These are phyloP conservation scores for Lacerta bilineata DNA, from an alignment of 2,797 vertebrate genomes.

Conservation along the genomic window DNA sequence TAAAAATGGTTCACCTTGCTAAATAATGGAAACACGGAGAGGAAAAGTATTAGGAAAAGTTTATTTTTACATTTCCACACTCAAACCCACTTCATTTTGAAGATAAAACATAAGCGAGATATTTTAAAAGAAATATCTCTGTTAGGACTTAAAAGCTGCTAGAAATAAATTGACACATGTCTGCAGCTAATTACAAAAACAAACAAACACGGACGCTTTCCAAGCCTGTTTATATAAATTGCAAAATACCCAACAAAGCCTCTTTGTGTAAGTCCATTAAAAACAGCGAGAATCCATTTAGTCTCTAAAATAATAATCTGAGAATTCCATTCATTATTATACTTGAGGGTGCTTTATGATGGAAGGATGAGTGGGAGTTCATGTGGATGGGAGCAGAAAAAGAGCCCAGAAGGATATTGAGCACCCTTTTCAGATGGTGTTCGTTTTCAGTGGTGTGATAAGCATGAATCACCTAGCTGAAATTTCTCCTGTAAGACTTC, in stretches of 20 bases:
- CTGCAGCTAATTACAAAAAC: slow-evolving; percentile 39
- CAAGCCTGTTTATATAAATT: slow-evolving; percentile 57
- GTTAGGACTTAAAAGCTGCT: slow-evolving; percentile 31
- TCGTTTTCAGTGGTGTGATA: slow-evolving; percentile 65
- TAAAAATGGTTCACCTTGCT: not conserved
- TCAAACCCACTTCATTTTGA: slow-evolving; percentile 8
- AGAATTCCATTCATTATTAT: slow-evolving; percentile 66
- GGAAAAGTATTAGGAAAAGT: not conserved
- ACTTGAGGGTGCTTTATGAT: slow-evolving; percentile 59
- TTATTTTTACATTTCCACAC: not conserved
- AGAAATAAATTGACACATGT: slow-evolving; percentile 54
- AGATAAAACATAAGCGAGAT: not conserved
- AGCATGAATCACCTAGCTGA: slow-evolving; percentile 32
- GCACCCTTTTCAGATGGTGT: slow-evolving; percentile 50
- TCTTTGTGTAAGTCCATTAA: slow-evolving; percentile 61
- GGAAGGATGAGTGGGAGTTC: slow-evolving; percentile 45
- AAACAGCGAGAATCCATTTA: slow-evolving; percentile 63
- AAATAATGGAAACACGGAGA: slow-evolving; percentile 2
- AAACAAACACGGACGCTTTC: slow-evolving; percentile 49
- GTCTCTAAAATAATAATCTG: slow-evolving; percentile 68
- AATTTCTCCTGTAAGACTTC: slow-evolving; percentile 51
- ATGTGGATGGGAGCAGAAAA: slow-evolving; percentile 22
- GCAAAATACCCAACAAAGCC: slow-evolving; percentile 62
- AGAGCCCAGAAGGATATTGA: slow-evolving; percentile 49
- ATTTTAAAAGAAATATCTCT: not conserved